These are phyloP conservation scores for Creontiades dilutus DNA, from an alignment of 2,888 invertebrate genomes.

Conservation along the genomic window DNA sequence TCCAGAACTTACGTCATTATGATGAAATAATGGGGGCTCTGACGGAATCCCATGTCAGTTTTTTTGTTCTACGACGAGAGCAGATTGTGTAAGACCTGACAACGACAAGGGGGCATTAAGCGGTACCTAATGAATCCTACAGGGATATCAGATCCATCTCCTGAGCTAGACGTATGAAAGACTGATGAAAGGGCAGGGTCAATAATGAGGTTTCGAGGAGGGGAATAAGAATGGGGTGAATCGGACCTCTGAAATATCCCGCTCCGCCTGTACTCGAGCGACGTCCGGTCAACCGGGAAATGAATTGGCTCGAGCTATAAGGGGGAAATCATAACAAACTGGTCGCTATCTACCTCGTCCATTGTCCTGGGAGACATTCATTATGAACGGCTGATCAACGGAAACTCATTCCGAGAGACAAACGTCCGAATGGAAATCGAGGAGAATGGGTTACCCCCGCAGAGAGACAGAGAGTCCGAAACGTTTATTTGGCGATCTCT, in stretches of 20 bases:
- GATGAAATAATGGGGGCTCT: no score
- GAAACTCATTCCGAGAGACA: constrained; percentile 22
- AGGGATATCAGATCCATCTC: constrained; percentile 6
- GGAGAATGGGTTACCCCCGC: background rate
- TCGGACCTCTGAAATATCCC: constrained; percentile 5
- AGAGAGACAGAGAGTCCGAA: background rate
- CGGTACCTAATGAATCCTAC: background rate
- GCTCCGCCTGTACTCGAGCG: background rate
- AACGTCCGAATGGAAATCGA: background rate
- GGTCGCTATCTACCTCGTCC: background rate
- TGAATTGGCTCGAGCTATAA: constrained; percentile 1
- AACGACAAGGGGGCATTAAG: constrained; percentile 26
- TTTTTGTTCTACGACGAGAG: background rate
- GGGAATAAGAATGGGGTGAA: background rate
- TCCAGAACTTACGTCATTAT: no score
- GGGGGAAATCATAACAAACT: constrained; percentile 4
- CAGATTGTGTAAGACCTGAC: constrained; percentile 5
- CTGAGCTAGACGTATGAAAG: background rate
- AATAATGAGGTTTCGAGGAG: background rate
- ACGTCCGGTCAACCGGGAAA: constrained; percentile 4
- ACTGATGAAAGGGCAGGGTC: background rate
- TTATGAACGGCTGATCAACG: constrained; percentile 2
- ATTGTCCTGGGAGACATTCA: constrained; percentile 33
- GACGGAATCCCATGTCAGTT: no score
- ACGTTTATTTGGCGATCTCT: background rate